Conservation (phyloP, 2,113 vertebrate genomes). For the Podarcis raffonei region DNA sequence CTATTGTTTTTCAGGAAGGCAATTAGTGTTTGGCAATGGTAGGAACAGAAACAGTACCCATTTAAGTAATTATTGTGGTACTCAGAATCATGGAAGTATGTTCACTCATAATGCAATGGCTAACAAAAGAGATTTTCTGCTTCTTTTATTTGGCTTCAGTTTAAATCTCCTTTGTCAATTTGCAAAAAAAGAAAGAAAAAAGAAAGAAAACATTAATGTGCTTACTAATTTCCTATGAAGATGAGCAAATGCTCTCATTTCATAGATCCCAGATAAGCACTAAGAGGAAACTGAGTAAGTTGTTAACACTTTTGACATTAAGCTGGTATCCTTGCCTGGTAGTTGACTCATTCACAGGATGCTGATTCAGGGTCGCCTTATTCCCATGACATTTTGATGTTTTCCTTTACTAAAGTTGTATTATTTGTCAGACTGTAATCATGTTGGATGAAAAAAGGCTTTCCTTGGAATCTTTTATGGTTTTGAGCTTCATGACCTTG, state of each 20-base stretch:
- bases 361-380: constrained; percentile 34
- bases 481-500: constrained; percentile 34
- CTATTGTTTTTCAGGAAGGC: constrained; percentile 13
- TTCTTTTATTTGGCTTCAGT: neutral
- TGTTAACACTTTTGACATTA: constrained; percentile 39
- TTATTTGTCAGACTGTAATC: constrained; percentile 35
- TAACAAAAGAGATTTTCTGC: neutral
- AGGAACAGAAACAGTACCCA: neutral
- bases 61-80: neutral
- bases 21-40: constrained; percentile 3
- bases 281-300: constrained; percentile 49
- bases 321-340: neutral
- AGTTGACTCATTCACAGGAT: constrained; percentile 54
- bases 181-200: neutral
- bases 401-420: constrained; percentile 31
- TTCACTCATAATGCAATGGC: neutral
- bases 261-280: constrained; percentile 16
- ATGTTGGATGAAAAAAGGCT: constrained; percentile 41
- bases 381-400: constrained; percentile 50
- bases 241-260: constrained; percentile 18
- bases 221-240: constrained; percentile 24
- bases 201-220: neutral
- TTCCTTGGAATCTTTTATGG: constrained; percentile 43
- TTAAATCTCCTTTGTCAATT: neutral
- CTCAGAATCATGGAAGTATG: neutral